A percentile compares a stretch with the other conserved stretches of the same genome.
Conservation (phyloP, 1,140 invertebrate genomes). For the Trichogramma pretiosum region DNA sequence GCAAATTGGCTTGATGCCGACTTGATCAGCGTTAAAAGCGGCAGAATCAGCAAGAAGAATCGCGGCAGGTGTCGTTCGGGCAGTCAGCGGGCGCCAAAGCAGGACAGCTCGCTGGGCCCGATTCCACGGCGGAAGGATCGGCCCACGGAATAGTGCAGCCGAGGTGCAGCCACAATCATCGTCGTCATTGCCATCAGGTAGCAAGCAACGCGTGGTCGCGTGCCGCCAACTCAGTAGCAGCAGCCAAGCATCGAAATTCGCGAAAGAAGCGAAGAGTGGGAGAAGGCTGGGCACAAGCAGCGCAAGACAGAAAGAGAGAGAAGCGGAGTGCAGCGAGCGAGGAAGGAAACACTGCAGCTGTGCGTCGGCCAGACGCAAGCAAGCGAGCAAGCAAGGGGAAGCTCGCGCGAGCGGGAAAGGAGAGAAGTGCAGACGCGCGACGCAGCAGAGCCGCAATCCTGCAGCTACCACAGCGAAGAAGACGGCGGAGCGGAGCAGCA, state of each 20-base stretch:
- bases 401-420: constrained; percentile 18
- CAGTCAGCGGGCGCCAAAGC: constrained; percentile 37
- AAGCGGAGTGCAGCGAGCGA: constrained; percentile 15
- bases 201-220: constrained; percentile 18
- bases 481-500: constrained; percentile 21
- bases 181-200: constrained; percentile 22
- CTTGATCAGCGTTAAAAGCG: no score
- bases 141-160: constrained; percentile 37
- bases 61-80: no score
- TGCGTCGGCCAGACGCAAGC: constrained; percentile 4
- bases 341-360: constrained; percentile 6
- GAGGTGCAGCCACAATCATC: constrained; percentile 24
- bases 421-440: constrained; percentile 7
- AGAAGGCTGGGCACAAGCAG: constrained; percentile 7
- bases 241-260: constrained; percentile 23
- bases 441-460: constrained; percentile 2
- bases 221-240: constrained; percentile 19
- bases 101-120: constrained; percentile 18
- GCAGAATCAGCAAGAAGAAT: no score
- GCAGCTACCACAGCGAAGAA: constrained; percentile 12
- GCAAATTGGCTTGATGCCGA: no score
- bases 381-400: constrained; percentile 10
- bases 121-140: constrained; percentile 36
- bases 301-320: constrained; percentile 14
- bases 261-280: constrained; percentile 6